Evolutionary conservation across 1,140 invertebrate species (phyloP).

Genomic region (Drosophila serrata): DNA sequence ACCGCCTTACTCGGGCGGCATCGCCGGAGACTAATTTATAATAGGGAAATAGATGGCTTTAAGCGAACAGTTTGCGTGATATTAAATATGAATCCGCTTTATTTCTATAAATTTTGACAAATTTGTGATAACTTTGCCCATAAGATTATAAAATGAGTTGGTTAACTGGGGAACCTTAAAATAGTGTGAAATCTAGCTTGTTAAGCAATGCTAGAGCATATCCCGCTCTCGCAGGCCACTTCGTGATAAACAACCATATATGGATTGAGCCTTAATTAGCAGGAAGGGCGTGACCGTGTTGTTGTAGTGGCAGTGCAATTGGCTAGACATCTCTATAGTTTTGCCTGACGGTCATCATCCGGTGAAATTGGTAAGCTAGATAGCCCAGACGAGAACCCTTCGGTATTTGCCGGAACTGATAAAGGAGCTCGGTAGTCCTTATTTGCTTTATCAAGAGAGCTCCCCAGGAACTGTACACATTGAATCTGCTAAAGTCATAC

Average conservation of each 20-base stretch:
- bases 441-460: not conserved
- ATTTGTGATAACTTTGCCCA: conserved; percentile 1
- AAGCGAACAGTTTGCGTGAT: conserved; percentile 70
- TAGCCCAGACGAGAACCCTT: no score
- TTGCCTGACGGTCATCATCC: no score
- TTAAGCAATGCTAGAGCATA: no score
- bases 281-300: no score
- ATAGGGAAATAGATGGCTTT: conserved; percentile 43
- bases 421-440: not conserved
- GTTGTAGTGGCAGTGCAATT: no score
- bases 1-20: conserved; percentile 56
- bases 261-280: no score
- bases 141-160: not conserved
- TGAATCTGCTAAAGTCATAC: not conserved
- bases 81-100: conserved; percentile 62
- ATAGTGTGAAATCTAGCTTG: no score
- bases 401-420: no score
- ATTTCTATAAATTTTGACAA: conserved; percentile 32
- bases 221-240: no score
- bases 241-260: no score
- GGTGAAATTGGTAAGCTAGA: no score
- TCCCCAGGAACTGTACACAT: conserved; percentile 1
- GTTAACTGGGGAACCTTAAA: not conserved
- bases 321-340: no score
- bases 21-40: conserved; percentile 33